Evolutionary conservation across 2,888 invertebrate genomes (phyloP), one percentile per base, ranked within the genome.

Genomic region (Xanthorhoe designata): DNA sequence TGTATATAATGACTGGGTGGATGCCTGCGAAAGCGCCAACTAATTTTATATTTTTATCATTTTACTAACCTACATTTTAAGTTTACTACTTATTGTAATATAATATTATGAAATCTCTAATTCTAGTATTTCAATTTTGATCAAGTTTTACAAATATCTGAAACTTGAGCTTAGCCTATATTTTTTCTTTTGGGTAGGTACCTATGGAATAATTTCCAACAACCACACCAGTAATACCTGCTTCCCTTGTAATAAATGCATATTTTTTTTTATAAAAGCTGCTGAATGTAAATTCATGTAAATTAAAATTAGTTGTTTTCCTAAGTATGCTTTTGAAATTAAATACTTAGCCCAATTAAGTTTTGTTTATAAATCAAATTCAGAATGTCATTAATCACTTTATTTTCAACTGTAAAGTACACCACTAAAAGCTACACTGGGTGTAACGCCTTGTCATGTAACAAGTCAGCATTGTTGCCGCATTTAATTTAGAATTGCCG

Each of bases 1-100:
- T 94, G 99, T 99, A 15, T 99, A 99, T 87, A 99, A 99, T 90
- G 99, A 99, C 87, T 99, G 99, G 99, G 99, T 99, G 68, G 99
- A 99, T 94, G 99, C 99, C 0, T 99, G 99, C 92, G 99, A 99
- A 94, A 96, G 94, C 78, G 99, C 99, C 63, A 99, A 88, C 78
- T 92, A 90, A 78, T 74, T 75, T 70, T 79, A 81, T 32, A 68
- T 68, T 64, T 51, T 70, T 64, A 68, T 42, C 29, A 53, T 35
- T 38, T 10, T 42, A 42, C 3, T 13, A 13, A 42, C 13, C 13
- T 42, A 13, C 2, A 63, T 67, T 55, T 64, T 67, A 73, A 66
- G 73, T 71, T 71, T 56, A 54, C 52, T n/a, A n/a, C n/a, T n/a
- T n/a, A n/a, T n/a, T n/a, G n/a, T 57, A 59, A 66, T 70, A 71